Evolutionary conservation across 2,888 invertebrate species (phyloP).

Genomic region (Drosophila paracracens): DNA sequence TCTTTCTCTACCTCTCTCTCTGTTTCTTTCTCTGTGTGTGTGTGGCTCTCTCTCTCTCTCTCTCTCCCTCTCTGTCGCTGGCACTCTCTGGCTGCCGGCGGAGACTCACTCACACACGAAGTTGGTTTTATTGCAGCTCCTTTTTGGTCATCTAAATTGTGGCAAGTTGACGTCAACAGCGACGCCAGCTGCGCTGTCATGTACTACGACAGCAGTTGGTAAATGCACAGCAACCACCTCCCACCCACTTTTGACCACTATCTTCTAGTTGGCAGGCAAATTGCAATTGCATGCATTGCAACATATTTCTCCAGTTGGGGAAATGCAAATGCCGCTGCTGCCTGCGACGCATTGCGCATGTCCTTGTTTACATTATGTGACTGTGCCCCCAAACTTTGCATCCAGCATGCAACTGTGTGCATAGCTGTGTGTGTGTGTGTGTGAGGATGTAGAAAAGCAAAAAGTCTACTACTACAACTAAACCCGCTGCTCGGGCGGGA

Average conservation of each 20-base stretch:
- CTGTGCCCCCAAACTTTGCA: slow-evolving; percentile 53
- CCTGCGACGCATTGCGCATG: slow-evolving; percentile 67
- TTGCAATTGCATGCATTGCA: slow-evolving; percentile 73
- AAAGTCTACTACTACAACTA: slow-evolving; percentile 76
- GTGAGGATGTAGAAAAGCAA: slow-evolving; percentile 74
- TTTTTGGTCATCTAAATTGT: slow-evolving; percentile 77
- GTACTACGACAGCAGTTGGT: slow-evolving; percentile 40
- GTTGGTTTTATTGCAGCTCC: slow-evolving; percentile 48
- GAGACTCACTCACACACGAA: slow-evolving; percentile 31
- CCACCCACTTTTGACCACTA: slow-evolving; percentile 40
- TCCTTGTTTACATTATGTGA: slow-evolving; percentile 78
- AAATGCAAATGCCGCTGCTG: slow-evolving; percentile 47
- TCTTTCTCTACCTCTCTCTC: slow-evolving; percentile 10
- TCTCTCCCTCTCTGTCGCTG: slow-evolving; percentile 22
- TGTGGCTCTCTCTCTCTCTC: neutral
- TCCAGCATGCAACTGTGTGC: slow-evolving; percentile 40
- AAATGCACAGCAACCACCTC: slow-evolving; percentile 32
- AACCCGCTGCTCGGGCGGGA: slow-evolving; percentile 38
- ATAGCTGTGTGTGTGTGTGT: slow-evolving; percentile 27
- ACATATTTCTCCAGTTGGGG: slow-evolving; percentile 76
- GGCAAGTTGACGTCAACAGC: slow-evolving; percentile 72
- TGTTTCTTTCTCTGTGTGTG: slow-evolving; percentile 5
- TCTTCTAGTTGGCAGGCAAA: slow-evolving; percentile 77
- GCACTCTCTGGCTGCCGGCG: slow-evolving; percentile 34
- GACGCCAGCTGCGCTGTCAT: slow-evolving; percentile 41